phyloP scores from a whole-genome alignment of 2,888 invertebrate genomes.

The Seira ritae region DNA sequence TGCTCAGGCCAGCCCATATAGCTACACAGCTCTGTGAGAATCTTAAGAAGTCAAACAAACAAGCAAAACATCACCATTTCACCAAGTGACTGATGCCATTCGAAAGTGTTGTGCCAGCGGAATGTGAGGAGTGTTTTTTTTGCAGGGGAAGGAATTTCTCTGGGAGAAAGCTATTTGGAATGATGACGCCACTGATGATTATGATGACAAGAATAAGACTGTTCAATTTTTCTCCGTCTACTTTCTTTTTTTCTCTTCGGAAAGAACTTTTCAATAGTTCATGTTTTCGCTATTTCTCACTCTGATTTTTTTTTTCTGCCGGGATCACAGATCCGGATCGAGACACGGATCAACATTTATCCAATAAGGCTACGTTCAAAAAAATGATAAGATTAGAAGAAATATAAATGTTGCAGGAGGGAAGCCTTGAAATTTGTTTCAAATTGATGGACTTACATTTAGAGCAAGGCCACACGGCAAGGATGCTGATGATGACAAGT shows the following conservation, averaged over 20 bases:
- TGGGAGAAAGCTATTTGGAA: neutral
- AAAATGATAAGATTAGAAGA: neutral
- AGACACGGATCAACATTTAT: too few relatives aligned
- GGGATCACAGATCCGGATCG: too few relatives aligned
- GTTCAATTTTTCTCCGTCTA: neutral
- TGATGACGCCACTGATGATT: neutral
- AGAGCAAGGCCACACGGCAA: neutral
- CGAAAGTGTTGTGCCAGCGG: too few relatives aligned
- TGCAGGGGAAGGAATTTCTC: too few relatives aligned
- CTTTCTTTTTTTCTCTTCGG: too few relatives aligned
- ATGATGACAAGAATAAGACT: neutral
- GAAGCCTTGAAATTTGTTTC: neutral
- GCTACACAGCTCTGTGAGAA: neutral
- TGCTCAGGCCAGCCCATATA: neutral
- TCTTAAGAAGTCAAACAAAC: neutral
- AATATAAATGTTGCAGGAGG: neutral
- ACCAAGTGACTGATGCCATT: too few relatives aligned
- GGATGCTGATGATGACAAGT: neutral
- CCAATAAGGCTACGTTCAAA: too few relatives aligned
- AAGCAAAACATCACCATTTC: too few relatives aligned
- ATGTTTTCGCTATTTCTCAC: too few relatives aligned
- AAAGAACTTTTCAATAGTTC: too few relatives aligned
- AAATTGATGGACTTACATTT: neutral
- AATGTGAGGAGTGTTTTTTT: too few relatives aligned
- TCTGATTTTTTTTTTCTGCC: too few relatives aligned